Conservation (phyloP, 2,888 invertebrate species). For the Temnothorax unifasciatus region DNA sequence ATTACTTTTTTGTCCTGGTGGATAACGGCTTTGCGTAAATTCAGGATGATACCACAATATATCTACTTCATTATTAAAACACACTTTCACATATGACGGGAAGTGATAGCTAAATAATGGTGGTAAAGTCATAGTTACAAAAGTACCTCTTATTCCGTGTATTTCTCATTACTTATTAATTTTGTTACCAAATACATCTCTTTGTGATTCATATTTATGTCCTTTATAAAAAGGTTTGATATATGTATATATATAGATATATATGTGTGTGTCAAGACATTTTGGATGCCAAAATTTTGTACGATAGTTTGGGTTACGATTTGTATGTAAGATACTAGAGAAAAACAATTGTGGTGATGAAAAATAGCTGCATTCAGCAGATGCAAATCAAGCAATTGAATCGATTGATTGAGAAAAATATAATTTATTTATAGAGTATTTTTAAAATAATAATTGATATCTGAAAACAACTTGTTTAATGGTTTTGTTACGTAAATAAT, state of each 20-base stretch:
- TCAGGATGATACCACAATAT: constrained; percentile 88
- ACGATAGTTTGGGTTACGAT: constrained; percentile 16
- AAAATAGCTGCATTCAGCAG: constrained; percentile 16
- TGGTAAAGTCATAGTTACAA: constrained; percentile 79
- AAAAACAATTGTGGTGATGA: constrained; percentile 19
- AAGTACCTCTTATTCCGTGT: constrained; percentile 49
- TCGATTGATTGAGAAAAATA: not conserved
- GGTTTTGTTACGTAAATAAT: not conserved
- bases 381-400: constrained; percentile 13
- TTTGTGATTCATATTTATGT: constrained; percentile 29
- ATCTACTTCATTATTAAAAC: constrained; percentile 78
- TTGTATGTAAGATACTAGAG: not conserved
- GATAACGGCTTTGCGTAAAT: constrained; percentile 89
- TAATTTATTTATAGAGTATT: not conserved
- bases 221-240: not conserved
- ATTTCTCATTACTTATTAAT: constrained; percentile 63
- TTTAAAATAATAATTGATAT: not conserved
- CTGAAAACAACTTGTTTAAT: constrained; percentile 1
- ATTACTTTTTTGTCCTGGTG: constrained; percentile 84
- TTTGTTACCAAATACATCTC: constrained; percentile 67
- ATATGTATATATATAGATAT: not conserved
- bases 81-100: constrained; percentile 77
- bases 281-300: constrained; percentile 43
- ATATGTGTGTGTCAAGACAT: constrained; percentile 40
- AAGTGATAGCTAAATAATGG: constrained; percentile 78